These are phyloP conservation scores for Drosophila nasuta DNA, from an alignment of 1,140 invertebrate genomes.

Conservation along the genomic window DNA sequence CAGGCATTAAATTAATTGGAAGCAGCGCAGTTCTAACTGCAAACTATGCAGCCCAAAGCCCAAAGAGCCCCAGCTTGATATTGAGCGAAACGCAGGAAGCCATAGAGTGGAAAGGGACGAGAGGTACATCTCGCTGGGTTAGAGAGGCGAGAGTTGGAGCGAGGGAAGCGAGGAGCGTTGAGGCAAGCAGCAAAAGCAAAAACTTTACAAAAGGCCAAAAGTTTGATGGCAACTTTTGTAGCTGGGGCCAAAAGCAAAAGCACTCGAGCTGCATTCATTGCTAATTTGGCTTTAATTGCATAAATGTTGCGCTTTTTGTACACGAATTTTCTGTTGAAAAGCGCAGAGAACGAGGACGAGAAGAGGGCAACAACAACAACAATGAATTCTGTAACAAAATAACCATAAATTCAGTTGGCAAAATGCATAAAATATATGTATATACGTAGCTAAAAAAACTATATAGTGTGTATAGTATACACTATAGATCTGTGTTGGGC, in stretches of 20 bases:
- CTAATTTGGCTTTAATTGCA: slow-evolving; percentile 83
- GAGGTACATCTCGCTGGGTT: not conserved
- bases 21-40: slow-evolving; percentile 60
- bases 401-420: slow-evolving; percentile 71
- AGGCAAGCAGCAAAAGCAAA: slow-evolving; percentile 48
- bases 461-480: not conserved
- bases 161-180: slow-evolving; percentile 18
- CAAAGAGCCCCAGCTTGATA: slow-evolving; percentile 27
- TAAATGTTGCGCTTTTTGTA: slow-evolving; percentile 82
- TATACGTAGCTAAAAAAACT: not conserved
- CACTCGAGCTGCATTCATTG: slow-evolving; percentile 82
- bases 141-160: not conserved
- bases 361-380: slow-evolving; percentile 33
- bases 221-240: slow-evolving; percentile 82
- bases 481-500: slow-evolving; percentile 46
- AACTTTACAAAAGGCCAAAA: slow-evolving; percentile 83
- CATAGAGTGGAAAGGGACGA: not conserved
- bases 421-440: slow-evolving; percentile 51
- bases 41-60: slow-evolving; percentile 37
- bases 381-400: slow-evolving; percentile 29
- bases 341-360: not conserved
- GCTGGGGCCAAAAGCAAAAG: slow-evolving; percentile 65
- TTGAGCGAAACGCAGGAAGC: not conserved
- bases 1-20: slow-evolving; percentile 82
- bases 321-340: slow-evolving; percentile 56